Conservation (phyloP, 2,797 vertebrate genomes). For the Bradypus variegatus region DNA sequence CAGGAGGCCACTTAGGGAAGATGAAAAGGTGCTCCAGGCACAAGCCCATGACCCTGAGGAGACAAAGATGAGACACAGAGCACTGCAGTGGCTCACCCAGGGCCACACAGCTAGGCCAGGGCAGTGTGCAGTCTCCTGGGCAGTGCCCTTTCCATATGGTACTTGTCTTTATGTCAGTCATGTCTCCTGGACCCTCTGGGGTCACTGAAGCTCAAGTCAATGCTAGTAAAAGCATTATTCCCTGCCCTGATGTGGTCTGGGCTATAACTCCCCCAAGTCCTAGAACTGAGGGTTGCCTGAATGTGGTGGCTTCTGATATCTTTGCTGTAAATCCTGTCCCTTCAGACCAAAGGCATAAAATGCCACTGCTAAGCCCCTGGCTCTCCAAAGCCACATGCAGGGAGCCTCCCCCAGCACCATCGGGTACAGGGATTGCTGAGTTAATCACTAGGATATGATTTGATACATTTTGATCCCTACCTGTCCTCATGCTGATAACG, state of each 20-base stretch:
- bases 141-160: background rate
- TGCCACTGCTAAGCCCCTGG: background rate
- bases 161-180: background rate
- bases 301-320: background rate
- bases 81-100: background rate
- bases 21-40: background rate
- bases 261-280: background rate
- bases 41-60: background rate
- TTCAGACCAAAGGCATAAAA: background rate
- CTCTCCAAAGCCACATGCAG: background rate
- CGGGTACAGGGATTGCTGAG: background rate
- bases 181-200: background rate
- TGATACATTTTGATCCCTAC: background rate
- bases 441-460: background rate
- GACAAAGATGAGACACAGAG: background rate
- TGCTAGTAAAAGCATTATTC: background rate
- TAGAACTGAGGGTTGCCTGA: background rate
- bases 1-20: background rate
- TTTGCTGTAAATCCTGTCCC: background rate
- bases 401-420: background rate
- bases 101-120: background rate
- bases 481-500: background rate
- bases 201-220: background rate
- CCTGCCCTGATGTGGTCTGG: background rate
- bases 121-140: background rate